Base-by-base conservation (phyloP, 2,797 vertebrate species). In the Platyrinchus mystaceus region DNA sequence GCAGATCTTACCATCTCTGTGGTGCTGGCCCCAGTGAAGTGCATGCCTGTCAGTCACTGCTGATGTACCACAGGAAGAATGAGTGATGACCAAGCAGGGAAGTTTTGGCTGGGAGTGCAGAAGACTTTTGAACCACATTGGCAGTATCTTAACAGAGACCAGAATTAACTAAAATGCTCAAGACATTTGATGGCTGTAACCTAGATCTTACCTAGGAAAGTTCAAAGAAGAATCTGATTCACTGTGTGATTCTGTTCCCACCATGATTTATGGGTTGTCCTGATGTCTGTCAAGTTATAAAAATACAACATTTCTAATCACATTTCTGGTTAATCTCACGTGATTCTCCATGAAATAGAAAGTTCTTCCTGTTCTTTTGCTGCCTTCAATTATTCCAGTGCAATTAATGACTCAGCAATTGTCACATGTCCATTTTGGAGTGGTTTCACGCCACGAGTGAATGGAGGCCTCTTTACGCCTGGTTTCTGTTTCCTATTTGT, bases 281-380 rank as follows among this genome's bases (percentile, higher is more conserved):
- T 81, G 67, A 73, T 28, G 44, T 43, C 47, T 90, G 66, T 55
- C 81, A 91, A 75, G 19, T 74, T 60, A 87, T 53, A 85, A 80
- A 84, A 89, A 73, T 27, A 2, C 7, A 73, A 70, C 53, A 58
- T 32, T 47, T 83, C 46, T 74, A 64, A 30, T 84, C 62, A 86
- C 49, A 85, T 85, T 89, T 91, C 78, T 87, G 30, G 30, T 74
- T 91, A 83, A 89, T 94, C 52, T 85, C 68, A 39, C n/a, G 27
- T 43, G 68, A 60, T 85, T 74, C 52, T 77, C 83, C 46, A 74
- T 44, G 34, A 93, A 55, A 79, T 6, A 47, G 30, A 81, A 90
- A 90, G 32, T 46, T 58, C 47, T 87, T 95, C 49, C 56, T 77
- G 23, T 34, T 77, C 16, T 44, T 77, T 78, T 84, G 85, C 43